Evolutionary conservation across 2,888 invertebrate species (phyloP).

Genomic region (Andricus quercusramuli): DNA sequence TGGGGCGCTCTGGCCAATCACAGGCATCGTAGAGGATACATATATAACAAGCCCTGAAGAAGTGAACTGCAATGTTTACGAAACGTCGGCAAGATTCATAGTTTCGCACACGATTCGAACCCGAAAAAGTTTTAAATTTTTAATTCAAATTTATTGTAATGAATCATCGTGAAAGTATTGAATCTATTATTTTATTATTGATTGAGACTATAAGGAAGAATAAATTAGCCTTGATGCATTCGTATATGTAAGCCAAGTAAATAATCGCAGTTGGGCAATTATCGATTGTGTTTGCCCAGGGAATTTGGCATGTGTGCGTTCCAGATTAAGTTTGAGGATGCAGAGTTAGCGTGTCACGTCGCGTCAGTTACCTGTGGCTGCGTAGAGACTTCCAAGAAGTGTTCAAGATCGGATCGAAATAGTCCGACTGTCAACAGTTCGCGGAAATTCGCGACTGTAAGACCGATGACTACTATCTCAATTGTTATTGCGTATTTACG

Average conservation of each 20-base stretch:
- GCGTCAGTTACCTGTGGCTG: slow-evolving; percentile 20
- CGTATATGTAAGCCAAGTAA: not conserved
- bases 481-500: slow-evolving; percentile 1
- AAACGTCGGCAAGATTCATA: too few relatives aligned
- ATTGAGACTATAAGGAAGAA: too few relatives aligned
- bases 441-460: slow-evolving; percentile 50
- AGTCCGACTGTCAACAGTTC: slow-evolving; percentile 57
- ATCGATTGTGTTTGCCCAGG: slow-evolving; percentile 17
- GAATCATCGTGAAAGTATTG: too few relatives aligned
- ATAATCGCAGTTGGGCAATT: not conserved
- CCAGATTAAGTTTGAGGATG: slow-evolving; percentile 31
- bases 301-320: slow-evolving; percentile 21
- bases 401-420: slow-evolving; percentile 54
- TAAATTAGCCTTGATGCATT: not conserved
- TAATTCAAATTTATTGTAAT: too few relatives aligned
- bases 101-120: too few relatives aligned
- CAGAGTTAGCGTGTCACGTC: too few relatives aligned
- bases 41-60: too few relatives aligned
- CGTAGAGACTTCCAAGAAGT: slow-evolving; percentile 49
- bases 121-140: too few relatives aligned
- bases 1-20: too few relatives aligned
- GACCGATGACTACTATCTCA: slow-evolving; percentile 44
- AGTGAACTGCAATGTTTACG: too few relatives aligned
- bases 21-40: too few relatives aligned
- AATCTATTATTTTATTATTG: too few relatives aligned